Percentiles rank a stretch among this genome's conserved stretches.
Evolutionary conservation across 1,140 invertebrate genomes (phyloP).

Genomic region (Brachionus asplanchnoidis): DNA sequence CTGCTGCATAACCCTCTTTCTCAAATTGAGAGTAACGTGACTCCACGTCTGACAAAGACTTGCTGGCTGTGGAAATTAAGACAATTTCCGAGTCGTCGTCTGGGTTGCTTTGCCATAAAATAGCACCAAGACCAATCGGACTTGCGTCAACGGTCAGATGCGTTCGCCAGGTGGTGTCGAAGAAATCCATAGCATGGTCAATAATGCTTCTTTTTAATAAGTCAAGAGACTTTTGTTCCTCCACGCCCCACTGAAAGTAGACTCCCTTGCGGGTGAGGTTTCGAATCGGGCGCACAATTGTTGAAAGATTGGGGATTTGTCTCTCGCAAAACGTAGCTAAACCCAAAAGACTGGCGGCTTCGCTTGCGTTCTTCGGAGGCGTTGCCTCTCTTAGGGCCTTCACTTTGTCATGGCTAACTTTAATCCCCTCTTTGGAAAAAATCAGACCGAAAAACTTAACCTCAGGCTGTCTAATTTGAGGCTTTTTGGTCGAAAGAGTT

Average conservation of each 20-base stretch:
- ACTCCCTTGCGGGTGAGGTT: not conserved
- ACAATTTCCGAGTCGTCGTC: slow-evolving; percentile 40
- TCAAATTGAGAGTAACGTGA: slow-evolving; percentile 48
- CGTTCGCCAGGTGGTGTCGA: not conserved
- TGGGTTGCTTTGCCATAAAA: slow-evolving; percentile 49
- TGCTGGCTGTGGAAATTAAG: slow-evolving; percentile 46
- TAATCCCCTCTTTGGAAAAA: slow-evolving; percentile 45
- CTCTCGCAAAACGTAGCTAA: slow-evolving; percentile 45
- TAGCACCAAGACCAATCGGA: slow-evolving; percentile 54
- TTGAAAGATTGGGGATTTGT: slow-evolving; percentile 39
- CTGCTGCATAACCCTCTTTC: slow-evolving; percentile 45
- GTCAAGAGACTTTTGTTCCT: slow-evolving; percentile 10
- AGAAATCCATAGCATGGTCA: not conserved
- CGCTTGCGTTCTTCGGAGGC: slow-evolving; percentile 43
- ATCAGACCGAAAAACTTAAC: slow-evolving; percentile 54
- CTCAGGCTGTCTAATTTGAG: slow-evolving; percentile 46
- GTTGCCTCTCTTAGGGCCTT: slow-evolving; percentile 19
- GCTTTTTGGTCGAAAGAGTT: slow-evolving; percentile 51
- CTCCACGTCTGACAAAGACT: slow-evolving; percentile 43
- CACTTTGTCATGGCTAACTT: slow-evolving; percentile 52
- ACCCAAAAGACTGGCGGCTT: slow-evolving; percentile 46
- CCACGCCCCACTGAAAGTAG: not conserved
- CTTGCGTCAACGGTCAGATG: slow-evolving; percentile 44
- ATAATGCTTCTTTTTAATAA: slow-evolving; percentile 42
- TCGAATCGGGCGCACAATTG: slow-evolving; percentile 41